Percentiles rank a stretch among this genome's conserved stretches.
These are phyloP conservation scores for Lerista edwardsae DNA, from an alignment of 2,797 vertebrate species.

Conservation along the genomic window DNA sequence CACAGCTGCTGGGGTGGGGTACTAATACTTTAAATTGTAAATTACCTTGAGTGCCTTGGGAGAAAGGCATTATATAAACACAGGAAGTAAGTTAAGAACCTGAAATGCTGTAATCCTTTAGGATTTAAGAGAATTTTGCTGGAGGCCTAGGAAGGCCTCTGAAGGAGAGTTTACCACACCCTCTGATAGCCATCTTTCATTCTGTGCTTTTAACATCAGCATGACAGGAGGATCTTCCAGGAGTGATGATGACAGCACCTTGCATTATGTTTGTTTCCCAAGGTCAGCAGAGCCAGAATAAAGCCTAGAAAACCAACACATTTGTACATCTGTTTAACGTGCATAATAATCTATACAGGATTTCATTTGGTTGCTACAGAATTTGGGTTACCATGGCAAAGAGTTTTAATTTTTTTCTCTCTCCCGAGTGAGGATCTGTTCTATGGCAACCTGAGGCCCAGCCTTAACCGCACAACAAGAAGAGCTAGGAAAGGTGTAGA, in stretches of 20 bases:
- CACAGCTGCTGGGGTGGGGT: no score
- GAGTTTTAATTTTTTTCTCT: background rate
- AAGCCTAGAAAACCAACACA: background rate
- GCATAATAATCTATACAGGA: background rate
- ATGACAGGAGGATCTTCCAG: background rate
- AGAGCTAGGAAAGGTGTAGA: background rate
- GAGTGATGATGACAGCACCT: background rate
- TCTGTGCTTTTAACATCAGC: background rate
- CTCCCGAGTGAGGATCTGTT: background rate
- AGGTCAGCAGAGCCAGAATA: background rate
- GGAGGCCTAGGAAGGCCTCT: background rate
- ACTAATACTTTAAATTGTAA: no score
- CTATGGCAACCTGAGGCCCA: background rate
- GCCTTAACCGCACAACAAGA: background rate
- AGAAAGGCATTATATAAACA: no score
- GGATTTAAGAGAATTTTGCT: background rate
- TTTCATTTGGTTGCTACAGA: background rate
- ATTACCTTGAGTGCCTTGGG: no score
- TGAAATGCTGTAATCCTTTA: background rate
- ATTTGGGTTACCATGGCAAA: constrained; percentile 19
- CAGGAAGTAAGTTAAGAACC: no score
- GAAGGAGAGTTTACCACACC: background rate
- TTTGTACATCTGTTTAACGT: background rate
- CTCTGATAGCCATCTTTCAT: background rate
- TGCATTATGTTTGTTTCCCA: background rate